Conservation (phyloP, 2,888 invertebrate species). For the Drosophila sordidapex region DNA sequence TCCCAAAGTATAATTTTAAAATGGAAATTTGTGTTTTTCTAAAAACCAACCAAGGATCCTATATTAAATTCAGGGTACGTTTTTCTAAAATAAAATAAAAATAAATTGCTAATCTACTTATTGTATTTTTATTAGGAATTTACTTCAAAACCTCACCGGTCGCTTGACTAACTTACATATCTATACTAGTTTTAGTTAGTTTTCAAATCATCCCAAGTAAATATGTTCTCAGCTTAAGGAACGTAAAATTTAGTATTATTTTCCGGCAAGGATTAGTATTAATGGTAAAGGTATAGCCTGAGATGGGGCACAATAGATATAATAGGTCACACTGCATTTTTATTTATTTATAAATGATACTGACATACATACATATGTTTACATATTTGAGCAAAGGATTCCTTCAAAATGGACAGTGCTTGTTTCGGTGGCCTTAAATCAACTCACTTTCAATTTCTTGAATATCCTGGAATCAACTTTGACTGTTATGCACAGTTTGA, state of each 20-base stretch:
- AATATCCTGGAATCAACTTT: neutral
- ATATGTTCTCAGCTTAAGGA: neutral
- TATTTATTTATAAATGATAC: neutral
- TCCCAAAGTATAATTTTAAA: neutral
- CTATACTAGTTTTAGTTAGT: neutral
- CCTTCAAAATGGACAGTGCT: neutral
- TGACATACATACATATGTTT: neutral
- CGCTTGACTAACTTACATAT: neutral
- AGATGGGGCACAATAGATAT: neutral
- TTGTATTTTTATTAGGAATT: neutral
- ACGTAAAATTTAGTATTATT: neutral
- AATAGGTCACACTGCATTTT: neutral
- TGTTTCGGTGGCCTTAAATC: neutral
- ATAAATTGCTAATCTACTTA: neutral
- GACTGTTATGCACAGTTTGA: neutral
- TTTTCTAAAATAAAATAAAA: neutral
- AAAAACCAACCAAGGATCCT: neutral
- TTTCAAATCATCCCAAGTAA: neutral
- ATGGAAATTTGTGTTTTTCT: neutral
- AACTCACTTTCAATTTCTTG: neutral
- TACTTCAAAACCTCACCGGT: neutral
- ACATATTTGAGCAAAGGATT: neutral
- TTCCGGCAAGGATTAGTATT: neutral
- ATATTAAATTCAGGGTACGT: neutral
- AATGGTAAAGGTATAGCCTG: neutral